Evolutionary conservation across 2,113 vertebrate genomes (phyloP), one percentile per base, ranked within the genome.

Genomic region (Ibidorhyncha struthersii): DNA sequence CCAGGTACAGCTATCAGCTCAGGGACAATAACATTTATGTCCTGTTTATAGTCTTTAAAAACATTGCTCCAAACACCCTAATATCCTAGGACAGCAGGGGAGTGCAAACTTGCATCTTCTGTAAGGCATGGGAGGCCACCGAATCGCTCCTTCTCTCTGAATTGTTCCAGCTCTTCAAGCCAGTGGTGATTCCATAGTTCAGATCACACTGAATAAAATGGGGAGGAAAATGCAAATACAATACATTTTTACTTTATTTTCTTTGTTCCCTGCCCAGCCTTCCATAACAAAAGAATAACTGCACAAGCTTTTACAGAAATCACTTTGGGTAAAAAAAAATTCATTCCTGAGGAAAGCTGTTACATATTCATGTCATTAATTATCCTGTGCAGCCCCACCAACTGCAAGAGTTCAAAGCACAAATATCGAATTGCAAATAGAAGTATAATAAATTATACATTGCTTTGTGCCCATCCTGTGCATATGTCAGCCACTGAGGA

Each of bases 391-490:
- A 93, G 61, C 30, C 27, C 11, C 52, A 87, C n/a, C 50, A 76
- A 84, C 78, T 66, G 45, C 45, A 79, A 47, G 47, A 65, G 47
- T 84, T 92, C 69, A 92, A 96, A 96, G 93, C 69, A 71, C 23
- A 72, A 91, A 34, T 85, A 76, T 11, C 0, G 0, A 91, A 87
- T 87, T 95, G 56, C 47, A 91, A 89, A 87, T 62, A 91, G 47
- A 78, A 83, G 14, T 72, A 29, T 56, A 84, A 91, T 87, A 61
- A 89, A 91, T 96, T 82, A 93, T 93, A 82, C 40, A 85, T 70
- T 76, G 52, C 72, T 88, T 87, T 91, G 8, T 74, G 36, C 27
- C 16, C 23, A 59, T 89, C 18, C 41, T 78, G 27, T 58, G 10
- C 38, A 36, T 77, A 50, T 74, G 52, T 76, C 47, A 86, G 65